phyloP scores from a whole-genome alignment of 2,888 invertebrate species.

The Troglohyphantes excavatus region DNA sequence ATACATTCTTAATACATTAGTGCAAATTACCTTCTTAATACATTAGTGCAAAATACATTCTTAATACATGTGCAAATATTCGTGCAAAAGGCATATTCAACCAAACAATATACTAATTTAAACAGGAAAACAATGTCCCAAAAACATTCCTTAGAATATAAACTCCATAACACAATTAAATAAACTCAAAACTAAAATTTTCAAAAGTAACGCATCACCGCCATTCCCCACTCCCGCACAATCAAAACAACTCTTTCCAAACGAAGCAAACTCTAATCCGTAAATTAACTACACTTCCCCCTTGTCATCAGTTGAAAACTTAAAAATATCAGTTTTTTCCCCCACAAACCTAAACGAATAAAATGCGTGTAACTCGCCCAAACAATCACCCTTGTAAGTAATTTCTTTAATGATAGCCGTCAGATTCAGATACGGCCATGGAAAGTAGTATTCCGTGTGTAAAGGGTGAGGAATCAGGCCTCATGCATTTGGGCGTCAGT shows the following conservation, averaged over 20 bases:
- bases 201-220: background rate
- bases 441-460: background rate
- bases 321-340: background rate
- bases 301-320: background rate
- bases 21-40: no score
- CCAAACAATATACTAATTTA: no score
- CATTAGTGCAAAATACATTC: no score
- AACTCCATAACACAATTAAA: background rate
- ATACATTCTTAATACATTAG: no score
- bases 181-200: background rate
- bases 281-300: background rate
- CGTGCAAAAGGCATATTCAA: no score
- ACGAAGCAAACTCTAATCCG: background rate
- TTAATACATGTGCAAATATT: no score
- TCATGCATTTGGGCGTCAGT: constrained; percentile 20
- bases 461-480: constrained; percentile 14
- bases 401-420: constrained; percentile 1
- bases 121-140: no score
- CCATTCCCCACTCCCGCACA: background rate
- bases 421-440: background rate
- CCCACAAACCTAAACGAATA: background rate
- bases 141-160: no score
- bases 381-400: background rate
- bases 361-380: background rate
- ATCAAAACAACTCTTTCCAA: background rate